Evolutionary conservation across 2,888 invertebrate species (phyloP), one percentile per base, ranked within the genome.

Genomic region (Eueremaeus valkanovi): DNA sequence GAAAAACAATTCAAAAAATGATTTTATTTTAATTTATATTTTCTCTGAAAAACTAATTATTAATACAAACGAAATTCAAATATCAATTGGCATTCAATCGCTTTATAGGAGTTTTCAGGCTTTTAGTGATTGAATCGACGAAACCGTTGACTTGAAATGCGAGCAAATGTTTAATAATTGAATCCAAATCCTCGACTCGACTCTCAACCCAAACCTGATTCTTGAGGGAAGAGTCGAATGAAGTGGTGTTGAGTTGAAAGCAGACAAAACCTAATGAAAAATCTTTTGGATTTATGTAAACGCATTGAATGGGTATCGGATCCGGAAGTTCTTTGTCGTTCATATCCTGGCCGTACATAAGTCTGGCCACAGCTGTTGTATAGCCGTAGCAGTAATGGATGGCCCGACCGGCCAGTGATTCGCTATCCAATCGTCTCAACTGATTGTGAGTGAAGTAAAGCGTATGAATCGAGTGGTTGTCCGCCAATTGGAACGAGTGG

Each of bases 131-230:
- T 16, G 36, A 18, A 24, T 68, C 68, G 11, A 68, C 36, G 24
- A 68, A 72, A 27, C 72, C 72, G 18, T 72, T 72, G 33, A 49
- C 21, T 2, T 76, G 68, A 24, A 76, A 63, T 45, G 76, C 66
- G 16, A 73, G 21, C 31, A 76, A n/a, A 66, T 76, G 73, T 66
- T 76, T 73, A 13, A 73, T 31, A 63, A 76, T 66, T 18, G 45
- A 21, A 42, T 45, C 51, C 16, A 55, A 31, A 27, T 76, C 66
- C 11, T 13, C 16, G 36, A 49, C 36, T 31, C 66, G 33, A 29
- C 51, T 68, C 9, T 73, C 61, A 36, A 77, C 9, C 77, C 77
- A 77, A 51, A 77, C 74, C 66, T 77, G 77, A 76, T 77, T 77
- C n/a, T 76, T 77, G 16, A 75, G 24, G 24, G 13, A 24, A 8